A percentile compares a stretch with the other conserved stretches of the same genome.
Conservation (phyloP, 2,797 vertebrate species). For the Tragopan temminckii region DNA sequence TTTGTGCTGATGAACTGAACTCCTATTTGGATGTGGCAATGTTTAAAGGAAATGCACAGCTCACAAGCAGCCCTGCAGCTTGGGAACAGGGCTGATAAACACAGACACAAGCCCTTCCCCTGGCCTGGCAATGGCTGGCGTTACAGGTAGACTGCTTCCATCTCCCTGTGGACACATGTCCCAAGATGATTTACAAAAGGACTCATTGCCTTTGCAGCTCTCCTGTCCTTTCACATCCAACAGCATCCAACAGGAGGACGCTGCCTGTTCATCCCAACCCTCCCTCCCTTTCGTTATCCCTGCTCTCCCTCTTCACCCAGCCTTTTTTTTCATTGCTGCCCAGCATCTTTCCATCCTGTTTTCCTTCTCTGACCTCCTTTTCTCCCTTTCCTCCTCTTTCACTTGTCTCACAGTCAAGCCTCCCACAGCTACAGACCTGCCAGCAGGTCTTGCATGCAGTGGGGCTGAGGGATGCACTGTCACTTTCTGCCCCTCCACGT, state of each 20-base stretch:
- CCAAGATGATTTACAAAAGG: not conserved
- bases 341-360: not conserved
- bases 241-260: not conserved
- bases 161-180: not conserved
- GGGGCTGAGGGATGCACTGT: slow-evolving; percentile 23
- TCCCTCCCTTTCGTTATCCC: not conserved
- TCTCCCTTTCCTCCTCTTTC: not conserved
- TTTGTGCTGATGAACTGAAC: not conserved
- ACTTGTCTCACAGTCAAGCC: not conserved
- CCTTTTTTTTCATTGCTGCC: not conserved
- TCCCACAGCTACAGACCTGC: not conserved
- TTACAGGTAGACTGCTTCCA: not conserved
- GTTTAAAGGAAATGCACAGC: not conserved
- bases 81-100: not conserved
- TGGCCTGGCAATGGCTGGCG: fast-evolving
- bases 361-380: not conserved
- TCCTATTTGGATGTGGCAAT: not conserved
- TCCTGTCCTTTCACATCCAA: not conserved
- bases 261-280: not conserved
- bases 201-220: not conserved
- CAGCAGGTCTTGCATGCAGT: not conserved
- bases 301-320: not conserved
- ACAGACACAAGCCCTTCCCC: not conserved
- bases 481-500: not conserved
- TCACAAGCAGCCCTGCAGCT: not conserved